A percentile compares a stretch with the other conserved stretches of the same genome.
phyloP scores from a whole-genome alignment of 2,888 invertebrate species.

The Leptopilina drosophilae region DNA sequence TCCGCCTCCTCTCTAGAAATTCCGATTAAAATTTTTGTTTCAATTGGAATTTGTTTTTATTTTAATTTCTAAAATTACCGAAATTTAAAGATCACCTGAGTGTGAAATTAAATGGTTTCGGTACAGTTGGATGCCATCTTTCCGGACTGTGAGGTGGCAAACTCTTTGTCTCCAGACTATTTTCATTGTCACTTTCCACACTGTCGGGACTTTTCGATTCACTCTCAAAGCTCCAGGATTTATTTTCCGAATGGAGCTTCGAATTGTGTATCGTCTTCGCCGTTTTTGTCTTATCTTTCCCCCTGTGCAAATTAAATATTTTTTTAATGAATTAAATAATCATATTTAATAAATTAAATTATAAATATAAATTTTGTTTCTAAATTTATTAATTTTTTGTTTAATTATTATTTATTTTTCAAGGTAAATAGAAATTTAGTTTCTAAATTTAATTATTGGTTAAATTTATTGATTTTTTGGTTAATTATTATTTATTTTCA shows the following conservation, averaged over 20 bases:
- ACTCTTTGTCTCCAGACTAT: conserved; percentile 72
- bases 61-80: not conserved
- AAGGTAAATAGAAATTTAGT: not conserved
- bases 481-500: no score
- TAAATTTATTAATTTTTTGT: no score
- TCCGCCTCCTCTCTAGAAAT: conserved; percentile 82
- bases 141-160: conserved; percentile 70
- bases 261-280: conserved; percentile 67
- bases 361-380: no score
- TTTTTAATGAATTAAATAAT: no score
- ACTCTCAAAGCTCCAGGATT: conserved; percentile 65
- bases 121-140: conserved; percentile 78
- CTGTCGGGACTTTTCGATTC: conserved; percentile 66
- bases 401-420: no score
- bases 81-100: conserved; percentile 78
- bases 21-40: no score
- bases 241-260: conserved; percentile 67
- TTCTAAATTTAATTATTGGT: no score
- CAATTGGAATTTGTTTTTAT: not conserved
- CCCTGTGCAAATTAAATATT: conserved; percentile 55
- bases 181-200: conserved; percentile 70
- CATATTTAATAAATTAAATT: no score
- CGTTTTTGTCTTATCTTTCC: conserved; percentile 65
- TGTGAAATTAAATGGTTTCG: conserved; percentile 85
- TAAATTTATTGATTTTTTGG: no score